Conservation (phyloP, 2,113 vertebrate species). For the Pachycephala philippinensis region DNA sequence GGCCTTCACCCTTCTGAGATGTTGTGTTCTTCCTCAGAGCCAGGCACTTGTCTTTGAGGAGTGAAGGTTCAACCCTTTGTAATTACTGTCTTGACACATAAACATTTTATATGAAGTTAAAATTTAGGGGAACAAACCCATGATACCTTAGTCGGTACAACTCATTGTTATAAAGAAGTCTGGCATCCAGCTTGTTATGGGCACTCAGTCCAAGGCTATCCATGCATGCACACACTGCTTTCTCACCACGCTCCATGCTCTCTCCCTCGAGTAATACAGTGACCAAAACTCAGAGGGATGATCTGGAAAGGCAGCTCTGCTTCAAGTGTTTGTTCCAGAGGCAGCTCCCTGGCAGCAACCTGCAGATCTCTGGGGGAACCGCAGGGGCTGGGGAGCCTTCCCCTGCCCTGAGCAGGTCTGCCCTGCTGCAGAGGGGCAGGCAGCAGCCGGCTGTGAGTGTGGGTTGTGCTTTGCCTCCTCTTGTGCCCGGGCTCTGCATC, state of each 20-base stretch:
- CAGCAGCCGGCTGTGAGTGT: not conserved
- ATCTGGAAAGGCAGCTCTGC: not conserved
- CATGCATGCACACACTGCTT: not conserved
- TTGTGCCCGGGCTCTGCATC: not conserved
- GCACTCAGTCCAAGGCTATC: too few relatives aligned
- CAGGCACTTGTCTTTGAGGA: not conserved
- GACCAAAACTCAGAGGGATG: not conserved
- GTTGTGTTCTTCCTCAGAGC: not conserved
- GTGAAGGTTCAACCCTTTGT: not conserved
- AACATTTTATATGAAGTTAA: not conserved
- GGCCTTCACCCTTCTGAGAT: not conserved
- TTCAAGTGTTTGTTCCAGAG: not conserved
- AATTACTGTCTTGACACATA: not conserved
- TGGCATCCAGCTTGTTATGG: not conserved
- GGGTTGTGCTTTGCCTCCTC: not conserved
- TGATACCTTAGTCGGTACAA: not conserved
- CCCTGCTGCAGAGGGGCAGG: not conserved
- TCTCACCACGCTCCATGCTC: fast-evolving
- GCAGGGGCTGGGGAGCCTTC: not conserved
- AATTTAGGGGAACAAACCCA: not conserved
- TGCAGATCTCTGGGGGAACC: fast-evolving
- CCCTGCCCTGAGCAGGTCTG: not conserved
- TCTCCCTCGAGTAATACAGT: not conserved
- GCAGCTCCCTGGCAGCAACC: not conserved
- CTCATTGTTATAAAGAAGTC: not conserved